A percentile compares a stretch with the other conserved stretches of the same genome.
Conservation (phyloP, 2,888 invertebrate genomes). For the Sussaba pulchella region DNA sequence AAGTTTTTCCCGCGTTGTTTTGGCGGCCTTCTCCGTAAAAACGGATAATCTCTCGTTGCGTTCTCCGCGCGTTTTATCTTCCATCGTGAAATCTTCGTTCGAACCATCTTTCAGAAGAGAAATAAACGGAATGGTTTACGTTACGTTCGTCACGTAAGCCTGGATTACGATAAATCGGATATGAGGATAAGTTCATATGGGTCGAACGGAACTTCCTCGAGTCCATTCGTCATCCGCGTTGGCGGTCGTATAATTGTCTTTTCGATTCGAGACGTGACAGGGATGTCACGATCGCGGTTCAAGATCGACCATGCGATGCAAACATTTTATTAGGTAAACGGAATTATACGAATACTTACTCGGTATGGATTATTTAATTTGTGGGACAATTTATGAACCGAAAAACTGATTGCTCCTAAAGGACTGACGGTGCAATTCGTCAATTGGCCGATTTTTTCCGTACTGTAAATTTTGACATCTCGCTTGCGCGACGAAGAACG, state of each 20-base stretch:
- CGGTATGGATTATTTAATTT: too few species aligned
- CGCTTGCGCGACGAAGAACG: slow-evolving; percentile 18
- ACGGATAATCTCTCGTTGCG: slow-evolving; percentile 38
- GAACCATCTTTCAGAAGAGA: slow-evolving; percentile 34
- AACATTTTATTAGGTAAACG: too few species aligned
- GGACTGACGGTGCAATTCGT: too few species aligned
- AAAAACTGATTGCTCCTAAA: too few species aligned
- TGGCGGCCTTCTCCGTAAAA: slow-evolving; percentile 25
- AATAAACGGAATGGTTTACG: neutral
- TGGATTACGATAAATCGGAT: neutral
- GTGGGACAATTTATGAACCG: too few species aligned
- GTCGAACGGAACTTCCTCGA: slow-evolving; percentile 16
- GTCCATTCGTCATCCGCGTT: slow-evolving; percentile 17
- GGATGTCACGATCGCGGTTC: too few species aligned
- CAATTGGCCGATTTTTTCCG: slow-evolving; percentile 18
- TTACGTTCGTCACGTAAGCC: neutral
- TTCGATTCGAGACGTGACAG: slow-evolving; percentile 10
- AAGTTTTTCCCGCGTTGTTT: slow-evolving; percentile 65
- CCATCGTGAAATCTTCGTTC: slow-evolving; percentile 31
- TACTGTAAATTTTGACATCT: slow-evolving; percentile 51
- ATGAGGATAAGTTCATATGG: slow-evolving; percentile 21
- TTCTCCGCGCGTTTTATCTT: slow-evolving; percentile 40
- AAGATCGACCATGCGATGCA: too few species aligned
- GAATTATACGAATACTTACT: too few species aligned
- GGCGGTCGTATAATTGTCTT: neutral